Base-by-base conservation (phyloP, 1,140 invertebrate genomes). In the Aphidius gifuensis region DNA sequence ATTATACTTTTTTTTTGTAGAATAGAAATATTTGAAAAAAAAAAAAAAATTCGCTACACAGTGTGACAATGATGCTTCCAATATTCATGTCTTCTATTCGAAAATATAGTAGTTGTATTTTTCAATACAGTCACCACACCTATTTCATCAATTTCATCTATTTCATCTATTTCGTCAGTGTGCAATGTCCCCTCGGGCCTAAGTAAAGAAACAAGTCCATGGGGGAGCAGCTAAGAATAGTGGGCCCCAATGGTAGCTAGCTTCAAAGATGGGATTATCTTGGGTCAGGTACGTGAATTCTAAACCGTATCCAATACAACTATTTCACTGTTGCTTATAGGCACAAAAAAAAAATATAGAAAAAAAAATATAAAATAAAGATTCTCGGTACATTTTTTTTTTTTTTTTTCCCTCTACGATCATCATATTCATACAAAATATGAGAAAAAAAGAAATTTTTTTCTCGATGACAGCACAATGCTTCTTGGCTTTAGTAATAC, bases 231-330 rank as follows among this genome's bases (percentile, higher is more conserved):
- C 39, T 54, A 54, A 55, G 63, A 66, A 76, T 72, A 75, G 75
- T 72, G 67, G 4, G 23, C 69, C 46, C 64, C 54, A 39, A 68
- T 67, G 60, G 61, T 3, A 32, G 65, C 60, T 3, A 32, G 65
- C 60, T 65, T 60, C n/a, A 48, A 66, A 71, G 74, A 76, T 74
- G 76, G 75, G 74, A 79, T 79, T 79, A 79, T 79, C 74, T 76
- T 67, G 66, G 71, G 71, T 76, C 76, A 75, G 75, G 74, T 78
- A 79, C 58, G 61, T 61, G 47, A 51, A 51, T 42, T 58, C 56
- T 49, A 54, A 56, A 51, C 38, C 6, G n/a, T 32, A 51, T 51
- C 61, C 60, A 64, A 42, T 42, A 16, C 49, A 44, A 47, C 61
- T 64, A 46, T 39, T 21, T 53, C 49, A 49, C 21, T 58, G 40